Evolutionary conservation across 2,113 vertebrate species (phyloP), one percentile per base, ranked within the genome.

Genomic region (Nipponia nippon): DNA sequence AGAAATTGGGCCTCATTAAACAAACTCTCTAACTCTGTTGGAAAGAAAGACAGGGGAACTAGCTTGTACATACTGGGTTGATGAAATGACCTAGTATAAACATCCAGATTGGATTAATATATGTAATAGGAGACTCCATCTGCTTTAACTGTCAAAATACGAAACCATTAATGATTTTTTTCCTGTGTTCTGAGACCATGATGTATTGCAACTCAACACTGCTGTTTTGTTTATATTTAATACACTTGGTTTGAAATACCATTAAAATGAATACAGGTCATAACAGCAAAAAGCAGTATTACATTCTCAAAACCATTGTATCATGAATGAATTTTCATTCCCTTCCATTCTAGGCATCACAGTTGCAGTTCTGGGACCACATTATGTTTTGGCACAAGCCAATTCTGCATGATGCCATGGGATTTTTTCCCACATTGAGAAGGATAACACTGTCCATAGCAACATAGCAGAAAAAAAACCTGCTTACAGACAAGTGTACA

Each of bases 61-160:
- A 79, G 22, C 11, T 79, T 89, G 36, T 47, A 47, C 13, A 34
- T 21, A 90, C 13, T 13, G 17, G 20, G 15, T 21, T 91, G 67
- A 66, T 83, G 32, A 87, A 89, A 73, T 55, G 42, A 66, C 42
- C 40, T 63, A 50, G 16, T 73, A 75, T 38, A 93, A 92, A 71
- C n/a, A 95, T 32, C 25, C 69, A 92, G 77, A 89, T 61, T 92
- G 78, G 59, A 81, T 81, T 93, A 73, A 52, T 78, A 47, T 70
- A 42, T 38, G 50, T 70, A 53, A 78, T 7, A 78, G 11, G 18
- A 86, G 32, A 79, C 8, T 81, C 50, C 55, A 86, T 96, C 89
- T 94, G 38, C 56, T 89, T 96, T 76, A 83, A 73, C 38, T 88
- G 71, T 59, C 89, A 88, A 95, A 94, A 63, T 25, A 90, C 46